A percentile compares a stretch with the other conserved stretches of the same genome.
Conservation (phyloP, 2,888 invertebrate genomes). For the Acanthosoma haemorrhoidale region DNA sequence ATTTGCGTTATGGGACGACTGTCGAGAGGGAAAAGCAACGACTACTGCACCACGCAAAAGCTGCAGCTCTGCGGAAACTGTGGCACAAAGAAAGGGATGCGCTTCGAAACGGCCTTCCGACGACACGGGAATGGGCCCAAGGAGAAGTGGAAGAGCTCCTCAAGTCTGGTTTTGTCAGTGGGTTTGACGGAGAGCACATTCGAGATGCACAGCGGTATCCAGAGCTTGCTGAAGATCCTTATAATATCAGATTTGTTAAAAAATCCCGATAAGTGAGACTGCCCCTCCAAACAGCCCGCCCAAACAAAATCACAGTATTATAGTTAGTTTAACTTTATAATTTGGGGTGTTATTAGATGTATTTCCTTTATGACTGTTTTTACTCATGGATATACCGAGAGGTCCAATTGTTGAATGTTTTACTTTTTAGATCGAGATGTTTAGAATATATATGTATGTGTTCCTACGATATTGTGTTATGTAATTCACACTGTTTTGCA, state of each 20-base stretch:
- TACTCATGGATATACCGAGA: conserved; percentile 24
- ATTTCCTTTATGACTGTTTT: conserved; percentile 28
- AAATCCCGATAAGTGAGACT: conserved; percentile 47
- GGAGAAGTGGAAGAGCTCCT: conserved; percentile 80
- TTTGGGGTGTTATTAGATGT: conserved; percentile 32
- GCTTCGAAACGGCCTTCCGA: conserved; percentile 53
- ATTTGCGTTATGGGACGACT: conserved; percentile 89
- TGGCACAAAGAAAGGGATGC: conserved; percentile 90
- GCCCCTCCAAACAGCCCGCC: background rate
- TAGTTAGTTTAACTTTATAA: conserved; percentile 35
- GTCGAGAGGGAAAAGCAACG: conserved; percentile 84
- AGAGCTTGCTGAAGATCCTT: conserved; percentile 91
- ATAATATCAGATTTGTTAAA: conserved; percentile 85
- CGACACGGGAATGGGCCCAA: conserved; percentile 70
- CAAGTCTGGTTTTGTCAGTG: conserved; percentile 70
- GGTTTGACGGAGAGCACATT: conserved; percentile 86
- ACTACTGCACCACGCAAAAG: conserved; percentile 82
- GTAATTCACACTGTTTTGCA: conserved; percentile 20
- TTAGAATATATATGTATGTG: conserved; percentile 28
- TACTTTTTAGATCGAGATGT: conserved; percentile 27
- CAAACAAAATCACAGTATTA: conserved; percentile 31
- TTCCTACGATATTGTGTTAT: conserved; percentile 25
- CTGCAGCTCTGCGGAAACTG: conserved; percentile 80
- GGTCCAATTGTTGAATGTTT: conserved; percentile 30
- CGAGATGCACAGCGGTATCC: conserved; percentile 86